Evolutionary conservation across 2,888 invertebrate species (phyloP), one percentile per base, ranked within the genome.

Genomic region (Lamellibrachia columna): DNA sequence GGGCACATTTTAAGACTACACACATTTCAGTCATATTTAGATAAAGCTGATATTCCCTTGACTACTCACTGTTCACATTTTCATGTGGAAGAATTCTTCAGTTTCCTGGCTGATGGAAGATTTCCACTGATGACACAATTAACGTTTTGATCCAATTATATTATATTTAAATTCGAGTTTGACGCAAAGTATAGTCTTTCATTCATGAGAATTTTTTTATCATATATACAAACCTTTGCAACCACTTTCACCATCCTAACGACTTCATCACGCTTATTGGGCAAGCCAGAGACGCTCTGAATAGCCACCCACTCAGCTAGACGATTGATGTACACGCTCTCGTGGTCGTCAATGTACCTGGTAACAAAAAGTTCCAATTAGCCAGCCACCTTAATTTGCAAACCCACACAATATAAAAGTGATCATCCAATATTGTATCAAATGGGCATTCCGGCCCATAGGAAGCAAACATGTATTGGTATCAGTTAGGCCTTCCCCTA

Each of bases 201-300:
- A 52, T 15, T 52, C n/a, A 22, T 8, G 6, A 9, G 40, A 91
- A 52, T 6, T 75, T 22, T 75, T 22, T 6, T 75, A 3, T 22
- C 22, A 75, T 55, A 55, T 40, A 40, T 75, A 75, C 75, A 15
- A 94, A 96, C 96, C 94, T 94, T 93, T 92, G 95, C 95, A 15
- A 95, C 95, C 98, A 98, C 99, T 94, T 98, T 97, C 55, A 98
- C 97, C 99, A 99, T 99, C 94, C 97, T 97, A 28, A 98, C 97
- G 94, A 98, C 98, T 94, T 99, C 99, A 28, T 97, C 97, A 91
- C 99, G 97, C 94, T 97, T 97, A 93, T 98, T 98, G 4, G 98
- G 97, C 98, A 98, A 98, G 95, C 98, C 98, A 53, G 99, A 99
- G n/a, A 99, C 99, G 7, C 99, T 99, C 95, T 98, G 98, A 95